Conservation (phyloP, 2,888 invertebrate species). For the Ectemnius lituratus region DNA sequence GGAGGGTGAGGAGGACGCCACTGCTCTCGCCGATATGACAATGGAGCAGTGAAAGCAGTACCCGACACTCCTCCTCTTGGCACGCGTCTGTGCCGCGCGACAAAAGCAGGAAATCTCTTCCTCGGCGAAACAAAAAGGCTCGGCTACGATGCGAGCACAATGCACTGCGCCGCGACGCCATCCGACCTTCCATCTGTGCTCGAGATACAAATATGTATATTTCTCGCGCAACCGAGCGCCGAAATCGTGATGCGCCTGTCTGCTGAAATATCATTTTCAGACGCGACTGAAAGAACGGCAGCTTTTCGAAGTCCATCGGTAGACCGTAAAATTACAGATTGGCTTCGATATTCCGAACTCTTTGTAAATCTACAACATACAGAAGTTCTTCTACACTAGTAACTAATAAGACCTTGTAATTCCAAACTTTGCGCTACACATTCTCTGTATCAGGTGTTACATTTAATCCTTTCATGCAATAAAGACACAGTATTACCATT, state of each 20-base stretch:
- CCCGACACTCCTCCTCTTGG: constrained; percentile 28
- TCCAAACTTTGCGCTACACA: too few relatives aligned
- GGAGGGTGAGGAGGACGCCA: neutral
- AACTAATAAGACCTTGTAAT: too few relatives aligned
- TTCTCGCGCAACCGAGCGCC: too few relatives aligned
- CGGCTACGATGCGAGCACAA: constrained; percentile 36
- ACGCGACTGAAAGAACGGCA: neutral
- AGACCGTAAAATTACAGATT: too few relatives aligned
- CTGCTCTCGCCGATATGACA: constrained; percentile 26
- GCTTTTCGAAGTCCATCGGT: too few relatives aligned
- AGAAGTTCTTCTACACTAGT: too few relatives aligned
- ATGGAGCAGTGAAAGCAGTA: constrained; percentile 26
- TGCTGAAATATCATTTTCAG: neutral
- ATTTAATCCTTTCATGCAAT: too few relatives aligned
- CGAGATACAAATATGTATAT: too few relatives aligned
- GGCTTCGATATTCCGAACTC: too few relatives aligned
- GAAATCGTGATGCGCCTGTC: neutral
- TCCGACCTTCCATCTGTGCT: constrained; percentile 1
- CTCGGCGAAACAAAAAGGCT: constrained; percentile 20
- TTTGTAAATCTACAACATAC: too few relatives aligned
- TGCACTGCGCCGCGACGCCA: constrained; percentile 4
- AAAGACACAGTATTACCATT: too few relatives aligned
- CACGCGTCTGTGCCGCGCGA: constrained; percentile 39
- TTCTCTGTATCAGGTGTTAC: too few relatives aligned
- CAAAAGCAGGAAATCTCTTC: constrained; percentile 45